Conservation (phyloP, 1,140 invertebrate species). For the Neodiprion pinetum region DNA sequence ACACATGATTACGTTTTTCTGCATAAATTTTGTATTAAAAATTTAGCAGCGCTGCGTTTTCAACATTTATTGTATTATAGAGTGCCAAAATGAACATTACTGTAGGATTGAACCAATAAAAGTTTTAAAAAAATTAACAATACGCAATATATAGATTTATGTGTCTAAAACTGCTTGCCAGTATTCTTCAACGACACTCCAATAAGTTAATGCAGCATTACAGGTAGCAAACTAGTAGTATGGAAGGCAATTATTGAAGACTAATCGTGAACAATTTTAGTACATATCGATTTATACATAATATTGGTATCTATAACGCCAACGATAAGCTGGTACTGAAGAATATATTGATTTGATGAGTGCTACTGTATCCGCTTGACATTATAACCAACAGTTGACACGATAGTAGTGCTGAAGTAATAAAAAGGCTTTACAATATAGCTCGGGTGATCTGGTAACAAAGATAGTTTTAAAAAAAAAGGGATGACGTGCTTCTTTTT, state of each 20-base stretch:
- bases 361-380: no score
- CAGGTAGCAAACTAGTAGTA: background rate
- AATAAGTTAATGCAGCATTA: background rate
- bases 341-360: no score
- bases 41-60: background rate
- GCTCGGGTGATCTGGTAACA: no score
- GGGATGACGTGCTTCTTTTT: no score
- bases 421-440: no score
- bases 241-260: background rate
- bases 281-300: no score
- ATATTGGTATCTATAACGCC: no score
- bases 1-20: background rate
- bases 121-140: background rate
- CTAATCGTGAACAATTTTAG: no score
- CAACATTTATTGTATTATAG: background rate
- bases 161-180: background rate
- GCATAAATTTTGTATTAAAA: background rate
- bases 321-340: no score
- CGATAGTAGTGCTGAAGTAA: no score
- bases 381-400: no score
- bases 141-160: background rate
- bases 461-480: no score
- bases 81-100: constrained; percentile 1
- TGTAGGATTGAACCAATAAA: background rate
- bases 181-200: background rate